Percentiles rank a stretch among this genome's conserved stretches.
Conservation (phyloP, 2,797 vertebrate species). For the Manis pentadactyla region DNA sequence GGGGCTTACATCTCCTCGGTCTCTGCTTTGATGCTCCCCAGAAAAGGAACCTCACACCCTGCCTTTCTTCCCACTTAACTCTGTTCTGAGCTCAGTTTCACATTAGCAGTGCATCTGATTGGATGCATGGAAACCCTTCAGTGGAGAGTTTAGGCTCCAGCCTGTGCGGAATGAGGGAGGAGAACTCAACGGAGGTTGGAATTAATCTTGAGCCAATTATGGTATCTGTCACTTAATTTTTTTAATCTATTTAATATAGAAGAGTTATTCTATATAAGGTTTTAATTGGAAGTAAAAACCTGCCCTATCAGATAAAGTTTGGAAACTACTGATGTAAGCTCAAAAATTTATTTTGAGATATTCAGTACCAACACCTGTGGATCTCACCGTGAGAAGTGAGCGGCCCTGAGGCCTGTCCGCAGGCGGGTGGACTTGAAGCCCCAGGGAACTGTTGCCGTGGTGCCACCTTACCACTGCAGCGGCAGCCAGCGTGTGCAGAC, state of each 20-base stretch:
- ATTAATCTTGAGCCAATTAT: neutral
- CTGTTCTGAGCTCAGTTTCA: neutral
- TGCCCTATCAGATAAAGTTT: neutral
- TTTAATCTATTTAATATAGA: neutral
- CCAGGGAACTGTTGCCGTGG: neutral
- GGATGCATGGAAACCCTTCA: no score
- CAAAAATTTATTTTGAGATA: neutral
- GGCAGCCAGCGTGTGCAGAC: neutral
- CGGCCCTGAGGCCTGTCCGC: neutral
- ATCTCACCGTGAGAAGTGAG: neutral
- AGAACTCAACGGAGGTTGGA: neutral
- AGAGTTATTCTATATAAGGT: neutral
- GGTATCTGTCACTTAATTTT: neutral
- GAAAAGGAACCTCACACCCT: neutral
- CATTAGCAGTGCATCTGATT: neutral
- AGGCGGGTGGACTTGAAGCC: neutral
- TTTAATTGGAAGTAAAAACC: neutral
- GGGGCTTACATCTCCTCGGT: neutral
- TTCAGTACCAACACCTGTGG: neutral
- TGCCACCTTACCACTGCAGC: rapidly evolving
- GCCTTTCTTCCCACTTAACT: neutral
- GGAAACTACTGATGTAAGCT: neutral
- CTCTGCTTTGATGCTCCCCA: neutral
- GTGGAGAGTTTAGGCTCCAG: no score
- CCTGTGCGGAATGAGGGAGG: neutral